Conservation (phyloP, 2,888 invertebrate species). For the Hydraecia micacea region DNA sequence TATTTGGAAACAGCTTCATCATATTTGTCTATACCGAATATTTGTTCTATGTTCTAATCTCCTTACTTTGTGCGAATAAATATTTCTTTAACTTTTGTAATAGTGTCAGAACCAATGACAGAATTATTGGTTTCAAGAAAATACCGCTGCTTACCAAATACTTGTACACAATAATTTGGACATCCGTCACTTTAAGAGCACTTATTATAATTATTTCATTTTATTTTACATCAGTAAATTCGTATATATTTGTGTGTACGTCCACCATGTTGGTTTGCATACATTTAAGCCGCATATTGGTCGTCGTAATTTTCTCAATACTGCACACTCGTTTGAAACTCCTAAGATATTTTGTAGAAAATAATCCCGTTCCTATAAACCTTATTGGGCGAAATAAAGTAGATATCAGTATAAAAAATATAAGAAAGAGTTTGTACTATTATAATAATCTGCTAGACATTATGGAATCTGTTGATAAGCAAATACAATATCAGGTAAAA, state of each 20-base stretch:
- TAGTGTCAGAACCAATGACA: conserved; percentile 7
- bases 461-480: not conserved
- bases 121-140: conserved; percentile 31
- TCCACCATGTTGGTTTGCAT: not conserved
- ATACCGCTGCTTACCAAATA: not conserved
- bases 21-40: not conserved
- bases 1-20: too few species aligned
- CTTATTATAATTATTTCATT: fast-evolving
- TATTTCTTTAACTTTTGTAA: conserved; percentile 2
- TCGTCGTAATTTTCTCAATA: conserved; percentile 11
- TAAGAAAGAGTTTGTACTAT: conserved; percentile 41
- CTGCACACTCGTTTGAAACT: conserved; percentile 35
- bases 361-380: conserved; percentile 24
- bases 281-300: not conserved
- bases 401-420: conserved; percentile 1
- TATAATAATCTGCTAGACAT: conserved; percentile 26
- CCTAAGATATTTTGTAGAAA: conserved; percentile 30
- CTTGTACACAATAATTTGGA: not conserved
- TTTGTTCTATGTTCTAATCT: not conserved
- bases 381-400: conserved; percentile 24
- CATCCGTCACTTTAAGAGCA: not conserved
- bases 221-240: fast-evolving
- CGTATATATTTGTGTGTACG: fast-evolving
- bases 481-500: not conserved
- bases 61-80: not conserved